Evolutionary conservation across 2,888 invertebrate species (phyloP), one percentile per base, ranked within the genome.

Genomic region (Tryphoninae sp.): DNA sequence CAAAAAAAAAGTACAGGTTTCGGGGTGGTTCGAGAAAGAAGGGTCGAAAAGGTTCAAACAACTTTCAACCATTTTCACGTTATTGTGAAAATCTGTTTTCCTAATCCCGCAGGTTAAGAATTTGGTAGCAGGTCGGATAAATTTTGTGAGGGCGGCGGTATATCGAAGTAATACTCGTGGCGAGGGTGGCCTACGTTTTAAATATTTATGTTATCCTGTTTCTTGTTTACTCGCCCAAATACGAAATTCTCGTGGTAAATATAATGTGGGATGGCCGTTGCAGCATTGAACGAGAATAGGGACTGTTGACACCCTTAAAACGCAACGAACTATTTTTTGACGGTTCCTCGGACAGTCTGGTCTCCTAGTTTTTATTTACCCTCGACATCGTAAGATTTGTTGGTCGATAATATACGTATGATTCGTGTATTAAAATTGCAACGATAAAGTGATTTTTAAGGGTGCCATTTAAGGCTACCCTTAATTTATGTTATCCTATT

Each of bases 331-430:
- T 62, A 7, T 8, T 33, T 61, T 62, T 19, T 59, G 33, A 51
- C 11, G 19, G 68, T 79, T 79, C 73, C 78, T 82, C 40, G 9
- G 26, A 61, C 49, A 53, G 64, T 59, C 84, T 86, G 78, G 74
- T 84, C 71, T 59, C 86, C 86, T 86, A 84, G 75, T 83, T 82
- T 84, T 78, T 79, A 77, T 85, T 84, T 84, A 84, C 83, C 82
- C 59, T 19, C 7, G 16, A 26, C 45, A 49, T 55, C 64, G 13
- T 58, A 75, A 16, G 0, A 45, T 59, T 58, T 45, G 8, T 13
- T 6, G 45, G 65, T 16, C 11, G 8, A 16, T 19, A 75, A 33
- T 26, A 59, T 49, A 9, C 45, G 16, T 53, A 19, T 40, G 19
- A n/a, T 67, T 55, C 9, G 13, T n/a, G 23, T 26, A 51, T 16